Base-by-base conservation (phyloP, 2,888 invertebrate genomes). In the Campoplex nolae region DNA sequence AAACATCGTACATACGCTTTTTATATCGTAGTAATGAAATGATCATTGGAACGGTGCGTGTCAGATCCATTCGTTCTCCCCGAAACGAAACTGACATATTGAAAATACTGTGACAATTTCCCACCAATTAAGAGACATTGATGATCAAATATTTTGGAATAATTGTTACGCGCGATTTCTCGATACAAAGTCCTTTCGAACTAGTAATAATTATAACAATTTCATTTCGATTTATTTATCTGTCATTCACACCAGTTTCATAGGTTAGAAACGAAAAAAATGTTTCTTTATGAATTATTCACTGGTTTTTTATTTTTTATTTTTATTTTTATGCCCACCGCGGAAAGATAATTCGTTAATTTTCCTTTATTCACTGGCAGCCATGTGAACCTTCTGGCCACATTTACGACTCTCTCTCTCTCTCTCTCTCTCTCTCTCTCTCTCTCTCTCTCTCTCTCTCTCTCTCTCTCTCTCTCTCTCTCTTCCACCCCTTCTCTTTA, bases 261-360 rank as follows among this genome's bases (percentile, higher is more conserved):
- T 62, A 1, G 42, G 28, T 23, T 28, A 28, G 16, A 32, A 38
- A 8, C 16, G 16, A 51, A 48, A 28, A 32, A 45, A 62, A 62
- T 70, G 28, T 18, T 78, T 51, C 45, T 58, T 75, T 62, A n/a
- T 74, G 28, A 77, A 78, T 78, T 70, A 80, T 83, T 71, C 83
- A 51, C 8, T 56, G 32, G 51, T 42, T 79, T 71, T 23, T 23
- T 23, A 23, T 23, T 23, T 23, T 23, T 23, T 23, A 23, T 23
- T 23, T 23, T 23, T 23, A 23, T 23, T 86, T 54, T 32, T 51
- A 32, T 28, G 28, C 42, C 38, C n/a, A 51, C 62, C 56, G 67
- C 58, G 13, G 51, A 48, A 65, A 65, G 42, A 80, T 86, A 80
- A 86, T 86, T 86, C 75, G 67, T 83, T 80, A 67, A 86, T 83